These are phyloP conservation scores for human (Homo sapiens) DNA, from an alignment of 2,113 vertebrate species.

Conservation along the genomic window DNA sequence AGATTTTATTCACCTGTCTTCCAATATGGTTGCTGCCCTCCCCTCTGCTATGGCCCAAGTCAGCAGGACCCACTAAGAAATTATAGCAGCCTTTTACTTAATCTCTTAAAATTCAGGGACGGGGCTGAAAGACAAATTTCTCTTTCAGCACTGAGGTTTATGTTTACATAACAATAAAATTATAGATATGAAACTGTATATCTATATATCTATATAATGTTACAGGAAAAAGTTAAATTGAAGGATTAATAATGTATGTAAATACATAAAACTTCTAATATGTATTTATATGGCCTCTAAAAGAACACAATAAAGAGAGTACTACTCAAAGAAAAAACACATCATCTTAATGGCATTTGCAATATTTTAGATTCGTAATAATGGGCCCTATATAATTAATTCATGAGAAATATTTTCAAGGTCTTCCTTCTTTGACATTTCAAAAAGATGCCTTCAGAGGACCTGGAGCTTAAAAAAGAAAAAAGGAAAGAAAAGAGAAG, in stretches of 20 bases:
- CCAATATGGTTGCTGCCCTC: not conserved
- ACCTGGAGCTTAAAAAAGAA: too few relatives aligned
- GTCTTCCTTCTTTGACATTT: slow-evolving; percentile 30
- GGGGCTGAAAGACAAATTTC: not conserved
- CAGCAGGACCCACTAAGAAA: not conserved
- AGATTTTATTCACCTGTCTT: not conserved
- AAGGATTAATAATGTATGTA: slow-evolving; percentile 21
- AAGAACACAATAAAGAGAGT: not conserved
- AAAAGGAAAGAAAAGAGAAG: too few relatives aligned
- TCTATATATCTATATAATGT: not conserved
- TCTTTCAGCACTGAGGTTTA: slow-evolving; percentile 6
- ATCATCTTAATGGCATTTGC: not conserved
- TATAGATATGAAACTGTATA: not conserved
- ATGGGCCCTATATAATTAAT: not conserved
- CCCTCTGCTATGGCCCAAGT: not conserved
- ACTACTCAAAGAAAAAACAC: not conserved
- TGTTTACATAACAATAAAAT: slow-evolving; percentile 4
- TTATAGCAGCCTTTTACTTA: not conserved
- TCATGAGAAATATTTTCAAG: slow-evolving; percentile 33
- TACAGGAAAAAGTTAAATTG: not conserved
- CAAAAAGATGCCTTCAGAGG: not conserved
- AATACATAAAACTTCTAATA: not conserved
- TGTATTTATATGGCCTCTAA: not conserved
- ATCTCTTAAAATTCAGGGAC: not conserved
- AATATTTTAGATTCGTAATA: slow-evolving; percentile 39